Conservation (phyloP, 2,888 invertebrate species). For the Dynastes hyllus region DNA sequence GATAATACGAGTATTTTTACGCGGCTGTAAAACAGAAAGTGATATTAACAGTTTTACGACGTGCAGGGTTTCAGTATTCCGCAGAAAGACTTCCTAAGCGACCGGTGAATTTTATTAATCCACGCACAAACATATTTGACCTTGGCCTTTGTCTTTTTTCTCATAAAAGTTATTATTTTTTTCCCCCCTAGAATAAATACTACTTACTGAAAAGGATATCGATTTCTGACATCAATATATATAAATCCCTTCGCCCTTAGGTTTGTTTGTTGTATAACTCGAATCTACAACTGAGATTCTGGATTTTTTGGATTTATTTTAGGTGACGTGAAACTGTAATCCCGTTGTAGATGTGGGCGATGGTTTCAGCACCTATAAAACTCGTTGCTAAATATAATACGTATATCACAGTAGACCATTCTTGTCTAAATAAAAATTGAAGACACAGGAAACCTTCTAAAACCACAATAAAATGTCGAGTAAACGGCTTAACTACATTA, state of each 20-base stretch:
- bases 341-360: too few species aligned
- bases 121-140: conserved; percentile 13
- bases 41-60: conserved; percentile 16
- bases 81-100: not conserved
- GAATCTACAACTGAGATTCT: not conserved
- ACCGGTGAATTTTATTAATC: conserved; percentile 5
- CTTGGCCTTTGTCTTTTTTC: conserved; percentile 17
- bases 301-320: too few species aligned
- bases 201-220: not conserved
- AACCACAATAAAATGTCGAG: not conserved
- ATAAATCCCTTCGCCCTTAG: conserved; percentile 2
- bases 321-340: too few species aligned
- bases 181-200: not conserved
- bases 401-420: not conserved
- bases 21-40: conserved; percentile 17
- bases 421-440: not conserved
- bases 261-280: conserved; percentile 12
- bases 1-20: conserved; percentile 12
- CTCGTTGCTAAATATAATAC: too few species aligned
- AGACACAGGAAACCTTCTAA: conserved; percentile 19
- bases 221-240: conserved; percentile 1
- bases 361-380: too few species aligned
- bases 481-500: not conserved
- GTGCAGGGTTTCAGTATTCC: not conserved
- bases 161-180: conserved; percentile 28